Base-by-base conservation (phyloP, 2,113 vertebrate genomes). In the Takifugu flavidus region DNA sequence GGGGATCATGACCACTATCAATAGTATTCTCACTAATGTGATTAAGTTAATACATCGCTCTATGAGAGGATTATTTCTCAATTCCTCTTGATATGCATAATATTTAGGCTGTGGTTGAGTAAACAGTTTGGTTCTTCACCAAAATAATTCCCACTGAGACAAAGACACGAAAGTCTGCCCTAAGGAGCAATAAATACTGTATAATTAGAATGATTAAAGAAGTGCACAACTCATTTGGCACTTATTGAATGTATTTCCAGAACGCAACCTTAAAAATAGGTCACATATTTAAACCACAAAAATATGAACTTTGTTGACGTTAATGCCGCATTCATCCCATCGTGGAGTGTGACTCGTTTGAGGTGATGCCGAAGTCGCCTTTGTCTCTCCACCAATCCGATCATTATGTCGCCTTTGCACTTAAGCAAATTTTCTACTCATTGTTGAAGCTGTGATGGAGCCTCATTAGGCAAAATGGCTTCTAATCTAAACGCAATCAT, bases 201-300 rank as follows among this genome's bases (percentile, higher is more conserved):
- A 88, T 88, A 88, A 91, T 91, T 89, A 89, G 84, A 88, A 85
- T 79, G 82, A 91, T 89, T 90, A 89, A 81, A 84, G 80, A 86
- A 77, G 78, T 82, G 81, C 84, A 86, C 82, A 88, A 87, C 82
- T 89, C 64, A 89, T 89, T 90, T 88, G 87, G 86, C 86, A 84
- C 81, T 74, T 80, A 80, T 78, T 90, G 84, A 89, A 89, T 88
- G 64, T 86, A 83, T 89, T 88, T 86, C 69, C 58, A 79, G 79
- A 82, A 88, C 83, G 84, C 84, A 84, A 71, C 78, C 54, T 86
- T 82, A 65, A 87, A 86, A 90, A 86, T 87, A 86, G 82, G 83
- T 89, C 88, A 88, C 76, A 85, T 77, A 77, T 79, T 82, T 83
- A 79, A 80, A 77, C 75, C 79, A 67, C 74, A 72, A 74, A 86